These are phyloP conservation scores for Pleuronectes platessa DNA, from an alignment of 2,113 vertebrate genomes.

Conservation along the genomic window DNA sequence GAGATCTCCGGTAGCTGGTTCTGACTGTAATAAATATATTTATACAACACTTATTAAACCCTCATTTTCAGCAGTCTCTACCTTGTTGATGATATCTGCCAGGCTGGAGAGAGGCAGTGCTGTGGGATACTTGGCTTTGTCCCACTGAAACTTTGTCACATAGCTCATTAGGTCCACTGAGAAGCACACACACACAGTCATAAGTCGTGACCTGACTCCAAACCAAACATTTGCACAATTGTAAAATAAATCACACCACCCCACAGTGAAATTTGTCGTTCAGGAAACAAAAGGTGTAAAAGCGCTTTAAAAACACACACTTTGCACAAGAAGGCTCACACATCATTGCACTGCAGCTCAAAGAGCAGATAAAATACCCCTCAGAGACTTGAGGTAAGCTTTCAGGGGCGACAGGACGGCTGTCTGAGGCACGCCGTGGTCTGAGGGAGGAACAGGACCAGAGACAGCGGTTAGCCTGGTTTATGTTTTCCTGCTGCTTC, in stretches of 20 bases:
- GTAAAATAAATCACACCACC: neutral
- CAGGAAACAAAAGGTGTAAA: neutral
- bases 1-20: neutral
- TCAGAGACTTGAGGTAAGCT: conserved; percentile 71
- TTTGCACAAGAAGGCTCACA: neutral
- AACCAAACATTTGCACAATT: neutral
- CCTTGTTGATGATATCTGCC: conserved; percentile 91
- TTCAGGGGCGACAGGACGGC: conserved; percentile 57
- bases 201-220: neutral
- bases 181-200: conserved; percentile 30
- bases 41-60: neutral
- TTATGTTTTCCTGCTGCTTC: neutral
- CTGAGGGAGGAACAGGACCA: conserved; percentile 58
- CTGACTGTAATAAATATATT: neutral
- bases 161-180: conserved; percentile 91
- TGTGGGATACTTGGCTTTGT: conserved; percentile 94
- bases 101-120: conserved; percentile 89
- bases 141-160: conserved; percentile 94
- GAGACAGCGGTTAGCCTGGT: conserved; percentile 24
- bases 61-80: conserved; percentile 61
- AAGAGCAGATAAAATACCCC: conserved; percentile 68
- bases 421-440: conserved; percentile 56
- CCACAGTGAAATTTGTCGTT: neutral
- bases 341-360: conserved; percentile 32
- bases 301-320: neutral